Conservation (phyloP, 2,113 vertebrate species). For the Neolamprologus ventralis region DNA sequence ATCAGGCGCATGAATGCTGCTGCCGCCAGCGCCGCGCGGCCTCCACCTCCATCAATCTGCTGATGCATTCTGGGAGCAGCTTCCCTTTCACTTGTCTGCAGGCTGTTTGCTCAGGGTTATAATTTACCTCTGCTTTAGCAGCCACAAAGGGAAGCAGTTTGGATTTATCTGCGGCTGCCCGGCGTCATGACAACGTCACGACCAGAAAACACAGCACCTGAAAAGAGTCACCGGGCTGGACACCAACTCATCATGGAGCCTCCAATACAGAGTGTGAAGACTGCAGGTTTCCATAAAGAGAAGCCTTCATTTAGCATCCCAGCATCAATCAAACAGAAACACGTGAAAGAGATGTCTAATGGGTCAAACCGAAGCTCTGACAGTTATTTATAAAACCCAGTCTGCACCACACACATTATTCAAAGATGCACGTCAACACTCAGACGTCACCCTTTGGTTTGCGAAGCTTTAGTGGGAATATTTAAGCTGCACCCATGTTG, state of each 20-base stretch:
- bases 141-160: constrained; percentile 51
- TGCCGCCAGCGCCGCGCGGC: constrained; percentile 30
- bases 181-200: constrained; percentile 54
- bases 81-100: constrained; percentile 67
- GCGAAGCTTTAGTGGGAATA: not conserved
- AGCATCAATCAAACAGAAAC: not conserved
- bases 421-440: not conserved
- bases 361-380: not conserved
- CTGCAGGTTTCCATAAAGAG: not conserved
- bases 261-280: not conserved
- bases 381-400: not conserved
- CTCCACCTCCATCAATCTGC: constrained; percentile 70
- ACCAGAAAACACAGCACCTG: not conserved
- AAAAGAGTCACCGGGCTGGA: not conserved
- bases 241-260: not conserved
- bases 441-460: not conserved
- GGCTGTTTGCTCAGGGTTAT: constrained; percentile 69
- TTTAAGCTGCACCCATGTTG: not conserved
- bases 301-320: not conserved
- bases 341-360: not conserved
- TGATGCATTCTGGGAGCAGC: constrained; percentile 42
- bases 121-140: constrained; percentile 72
- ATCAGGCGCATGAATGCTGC: constrained; percentile 57
- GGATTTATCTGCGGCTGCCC: constrained; percentile 42
- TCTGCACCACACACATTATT: not conserved